Evolutionary conservation across 2,888 invertebrate genomes (phyloP), one percentile per base, ranked within the genome.

Genomic region (Magallana nippona): DNA sequence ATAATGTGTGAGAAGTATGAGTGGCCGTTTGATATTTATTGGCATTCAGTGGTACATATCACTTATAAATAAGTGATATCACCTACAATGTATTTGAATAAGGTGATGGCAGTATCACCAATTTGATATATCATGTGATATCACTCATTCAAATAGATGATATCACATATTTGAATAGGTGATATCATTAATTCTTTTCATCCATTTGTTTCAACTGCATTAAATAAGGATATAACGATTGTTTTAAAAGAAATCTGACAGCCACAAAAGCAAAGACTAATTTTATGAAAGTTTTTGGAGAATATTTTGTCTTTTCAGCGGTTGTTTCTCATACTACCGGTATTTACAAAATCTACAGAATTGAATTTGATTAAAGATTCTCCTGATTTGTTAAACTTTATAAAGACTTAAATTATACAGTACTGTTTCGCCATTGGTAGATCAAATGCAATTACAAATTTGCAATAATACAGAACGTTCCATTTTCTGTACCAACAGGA

Each of bases 401-500:
- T n/a, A 60, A 19, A 15, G 60, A 10, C 60, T 5, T 60, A n/a
- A n/a, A n/a, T n/a, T n/a, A 60, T 19, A 11, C n/a, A 60, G 19
- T 17, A 19, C 60, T 10, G 19, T 60, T 60, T 60, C 60, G 19
- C n/a, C 17, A 60, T 60, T 60, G n/a, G 19, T 60, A 60, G 19
- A 60, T 60, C 60, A 60, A 60, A n/a, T n/a, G 19, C n/a, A 60
- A 10, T n/a, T 60, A n/a, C 19, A 60, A 10, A 60, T 19, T 10
- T 19, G 60, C 19, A 60, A 60, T 3, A n/a, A n/a, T 60, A 60
- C n/a, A 60, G 60, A 60, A 60, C n/a, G 60, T 60, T 10, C 19
- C n/a, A 60, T 60, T 60, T 60, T 60, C 60, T n/a, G 60, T 19
- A n/a, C 60, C 60, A 60, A 60, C 19, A 19, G 60, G 17, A 60